Percentiles rank a stretch among this genome's conserved stretches.
These are phyloP conservation scores for Sciurus niger DNA, from an alignment of 2,113 vertebrate genomes.

Conservation along the genomic window DNA sequence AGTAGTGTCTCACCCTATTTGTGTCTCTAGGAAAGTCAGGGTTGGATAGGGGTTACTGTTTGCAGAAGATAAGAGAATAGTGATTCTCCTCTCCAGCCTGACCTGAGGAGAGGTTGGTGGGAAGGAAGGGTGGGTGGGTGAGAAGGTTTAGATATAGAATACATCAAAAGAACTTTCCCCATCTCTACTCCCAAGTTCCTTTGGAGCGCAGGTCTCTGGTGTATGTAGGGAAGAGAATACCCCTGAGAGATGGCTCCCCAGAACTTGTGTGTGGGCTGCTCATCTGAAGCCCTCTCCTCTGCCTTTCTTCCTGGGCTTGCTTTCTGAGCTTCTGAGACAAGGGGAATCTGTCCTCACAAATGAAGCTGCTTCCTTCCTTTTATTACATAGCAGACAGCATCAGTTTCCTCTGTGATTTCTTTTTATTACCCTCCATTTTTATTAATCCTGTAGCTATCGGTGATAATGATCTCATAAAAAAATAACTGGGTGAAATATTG, in stretches of 20 bases:
- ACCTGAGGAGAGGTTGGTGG: accelerated
- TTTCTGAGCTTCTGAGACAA: background rate
- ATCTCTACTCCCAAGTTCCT: accelerated
- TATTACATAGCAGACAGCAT: constrained; percentile 40
- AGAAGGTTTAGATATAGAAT: no score
- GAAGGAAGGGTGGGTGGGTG: background rate
- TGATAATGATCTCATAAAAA: constrained; percentile 74
- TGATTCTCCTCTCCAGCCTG: background rate
- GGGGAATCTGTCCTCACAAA: constrained; percentile 29
- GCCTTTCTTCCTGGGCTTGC: background rate
- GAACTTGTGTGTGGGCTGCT: accelerated
- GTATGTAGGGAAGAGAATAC: accelerated
- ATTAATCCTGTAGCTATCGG: constrained; percentile 67
- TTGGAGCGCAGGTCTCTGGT: background rate
- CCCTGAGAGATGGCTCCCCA: accelerated
- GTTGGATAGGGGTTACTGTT: background rate
- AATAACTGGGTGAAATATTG: constrained; percentile 16
- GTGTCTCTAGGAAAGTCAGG: background rate
- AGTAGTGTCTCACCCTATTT: background rate
- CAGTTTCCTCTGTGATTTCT: constrained; percentile 71
- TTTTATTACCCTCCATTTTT: constrained; percentile 78
- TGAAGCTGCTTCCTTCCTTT: constrained; percentile 54
- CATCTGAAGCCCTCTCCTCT: accelerated
- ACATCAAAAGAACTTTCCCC: background rate
- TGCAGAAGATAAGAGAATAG: background rate